Base-by-base conservation (phyloP, 2,797 vertebrate genomes). In the Rhinatrema bivittatum region DNA sequence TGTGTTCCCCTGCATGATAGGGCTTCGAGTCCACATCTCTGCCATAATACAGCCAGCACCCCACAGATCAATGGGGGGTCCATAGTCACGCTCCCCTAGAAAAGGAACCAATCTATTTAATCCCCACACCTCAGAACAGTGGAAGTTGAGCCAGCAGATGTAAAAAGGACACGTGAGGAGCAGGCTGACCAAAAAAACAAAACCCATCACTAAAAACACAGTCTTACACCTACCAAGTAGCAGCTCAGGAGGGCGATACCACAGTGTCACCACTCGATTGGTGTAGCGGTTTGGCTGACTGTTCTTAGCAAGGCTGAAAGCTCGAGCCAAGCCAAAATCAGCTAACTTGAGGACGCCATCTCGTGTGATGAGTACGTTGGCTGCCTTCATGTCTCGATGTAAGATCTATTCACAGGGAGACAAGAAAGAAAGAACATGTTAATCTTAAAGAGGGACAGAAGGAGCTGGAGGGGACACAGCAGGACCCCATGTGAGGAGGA, bases 1-100 rank as follows among this genome's bases (percentile, higher is more conserved):
- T 0, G 93, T 97, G 81, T 98, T 99, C 11, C 95, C 95, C 59
- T 99, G 94, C 95, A 99, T 99, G 76, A 99, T 99, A 26, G 95
- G 94, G 73, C 94, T 98, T 34, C 94, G 81, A 8, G 94, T 99
- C 95, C 95, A 98, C 95, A 99, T 99, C 74, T 99, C 94, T 0
- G 94, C 95, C 95, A 98, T 99, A 74, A 99, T 99, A 72, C 95
- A 99, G 29, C 95, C 95, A 1, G 71, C 95, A 0, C 95, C 95
- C 95, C 95, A 99, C 14, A 99, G 85, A 60, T 99, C 95, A 25
- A 99, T 99, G 41, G 95, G 94, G 2, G 95, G 95, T 5, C 95
- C 95, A 0, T 99, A 99, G 68, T 97, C 94, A 20, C 94, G 80
- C 65, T 99, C 95, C 9, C 95, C 94, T 98, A 56, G 41, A 60